A percentile compares a stretch with the other conserved stretches of the same genome.
These are phyloP conservation scores for Rhopilema esculentum DNA, from an alignment of 30 jellyfish, hydroid and myxozoan genomes.

Conservation along the genomic window DNA sequence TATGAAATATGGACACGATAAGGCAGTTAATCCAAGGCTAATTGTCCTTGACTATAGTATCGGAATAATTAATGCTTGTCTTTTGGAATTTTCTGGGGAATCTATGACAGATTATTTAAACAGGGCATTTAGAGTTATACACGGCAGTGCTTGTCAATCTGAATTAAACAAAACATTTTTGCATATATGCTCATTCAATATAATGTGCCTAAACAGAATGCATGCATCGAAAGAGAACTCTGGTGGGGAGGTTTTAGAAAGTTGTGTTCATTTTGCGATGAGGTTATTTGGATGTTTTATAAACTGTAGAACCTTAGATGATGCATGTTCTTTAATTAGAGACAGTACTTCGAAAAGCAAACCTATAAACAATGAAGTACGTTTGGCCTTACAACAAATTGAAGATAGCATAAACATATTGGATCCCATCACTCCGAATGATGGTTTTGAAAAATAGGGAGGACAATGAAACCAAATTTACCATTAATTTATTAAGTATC, in stretches of 20 bases:
- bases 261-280: background rate
- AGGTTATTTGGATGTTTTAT: background rate
- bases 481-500: too few species aligned
- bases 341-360: background rate
- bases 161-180: background rate
- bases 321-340: background rate
- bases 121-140: background rate
- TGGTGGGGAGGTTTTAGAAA: background rate
- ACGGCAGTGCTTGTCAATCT: background rate
- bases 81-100: conserved; percentile 7
- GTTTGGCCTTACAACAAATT: too few species aligned
- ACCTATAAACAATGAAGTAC: background rate
- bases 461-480: too few species aligned
- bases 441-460: too few species aligned
- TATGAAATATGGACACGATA: conserved; percentile 1
- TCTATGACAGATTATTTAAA: background rate
- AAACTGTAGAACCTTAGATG: background rate
- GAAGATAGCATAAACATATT: too few species aligned
- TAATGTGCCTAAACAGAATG: background rate
- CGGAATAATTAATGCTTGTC: conserved; percentile 28
- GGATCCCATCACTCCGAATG: too few species aligned
- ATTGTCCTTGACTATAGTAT: conserved; percentile 11
- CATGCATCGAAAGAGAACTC: background rate
- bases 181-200: background rate
- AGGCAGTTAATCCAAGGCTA: conserved; percentile 18